Percentiles rank a stretch among this genome's conserved stretches.
Conservation (phyloP, 2,888 invertebrate genomes). For the Diarsia brunnea region DNA sequence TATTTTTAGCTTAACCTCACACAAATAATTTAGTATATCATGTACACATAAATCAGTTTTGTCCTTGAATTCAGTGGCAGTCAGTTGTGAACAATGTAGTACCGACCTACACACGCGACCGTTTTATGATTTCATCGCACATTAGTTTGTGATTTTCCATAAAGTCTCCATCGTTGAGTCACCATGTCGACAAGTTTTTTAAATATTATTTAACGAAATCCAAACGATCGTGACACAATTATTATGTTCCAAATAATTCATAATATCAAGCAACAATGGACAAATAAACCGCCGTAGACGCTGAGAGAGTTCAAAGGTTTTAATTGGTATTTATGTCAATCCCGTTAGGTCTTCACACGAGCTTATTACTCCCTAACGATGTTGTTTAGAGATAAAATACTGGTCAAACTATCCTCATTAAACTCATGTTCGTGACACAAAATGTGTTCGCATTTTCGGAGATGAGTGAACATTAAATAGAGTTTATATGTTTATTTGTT, state of each 20-base stretch:
- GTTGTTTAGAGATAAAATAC: constrained; percentile 57
- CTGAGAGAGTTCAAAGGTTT: constrained; percentile 45
- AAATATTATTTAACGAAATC: constrained; percentile 32
- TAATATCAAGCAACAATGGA: constrained; percentile 21
- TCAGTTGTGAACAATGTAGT: constrained; percentile 63
- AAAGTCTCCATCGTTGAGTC: constrained; percentile 73
- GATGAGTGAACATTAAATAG: constrained; percentile 35
- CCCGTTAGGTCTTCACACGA: constrained; percentile 45
- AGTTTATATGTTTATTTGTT: constrained; percentile 40
- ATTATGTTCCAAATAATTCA: constrained; percentile 16
- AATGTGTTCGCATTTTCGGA: constrained; percentile 33
- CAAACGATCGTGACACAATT: constrained; percentile 31
- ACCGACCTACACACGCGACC: constrained; percentile 72
- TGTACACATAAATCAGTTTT: constrained; percentile 52
- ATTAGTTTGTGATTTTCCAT: constrained; percentile 77
- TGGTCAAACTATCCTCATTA: constrained; percentile 59
- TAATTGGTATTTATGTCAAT: constrained; percentile 57
- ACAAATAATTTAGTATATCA: constrained; percentile 25
- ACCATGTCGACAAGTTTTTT: constrained; percentile 67
- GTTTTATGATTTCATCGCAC: constrained; percentile 71
- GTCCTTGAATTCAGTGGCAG: constrained; percentile 68
- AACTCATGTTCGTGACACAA: constrained; percentile 41
- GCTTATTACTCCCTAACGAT: constrained; percentile 58
- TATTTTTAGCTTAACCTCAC: constrained; percentile 41
- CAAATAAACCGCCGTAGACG: constrained; percentile 18